Evolutionary conservation across 2,888 invertebrate genomes (phyloP), one percentile per base, ranked within the genome.

Genomic region (Melolontha melolontha): DNA sequence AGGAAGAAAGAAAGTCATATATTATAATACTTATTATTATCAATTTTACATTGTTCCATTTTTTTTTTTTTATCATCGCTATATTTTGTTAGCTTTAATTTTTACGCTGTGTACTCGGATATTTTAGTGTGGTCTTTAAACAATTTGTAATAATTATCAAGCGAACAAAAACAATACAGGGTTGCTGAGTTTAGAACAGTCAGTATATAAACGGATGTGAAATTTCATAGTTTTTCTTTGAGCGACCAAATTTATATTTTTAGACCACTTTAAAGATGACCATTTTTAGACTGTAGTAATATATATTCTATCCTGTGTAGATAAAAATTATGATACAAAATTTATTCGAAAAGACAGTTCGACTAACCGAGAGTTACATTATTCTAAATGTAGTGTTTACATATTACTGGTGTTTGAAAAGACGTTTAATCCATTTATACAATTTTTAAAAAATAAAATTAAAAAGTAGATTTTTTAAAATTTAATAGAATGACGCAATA

Each of bases 51-150:
- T 54, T 62, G 47, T 34, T 62, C 40, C 44, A 62, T 62, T 47
- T 29, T 62, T 47, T 47, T 47, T 29, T 62, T 62, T 47, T 34
- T 34, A 34, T 34, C 10, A 34, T 34, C 34, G 44, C 59, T 62
- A 62, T 62, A 16, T 62, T 47, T 47, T 47, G 14, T 47, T 62
- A 62, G 59, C 59, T 62, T 62, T 62, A 62, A 62, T 62, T 47
- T 62, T 34, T 49, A 47, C 59, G 59, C 59, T 39, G 16, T 39
- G 34, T 34, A 34, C 34, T 49, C 39, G 29, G 11, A 44, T 34
- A 62, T 62, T 17, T 47, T 34, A 47, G 5, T 44, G 59, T 44
- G 59, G 34, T 59, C 44, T 44, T 16, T 39, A 62, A 22, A 62
- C 6, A 49, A 6, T 7, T 49, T 11, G 7, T 11, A 11, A 1